A percentile compares a stretch with the other conserved stretches of the same genome.
These are phyloP conservation scores for Linnaemya tessellans DNA, from an alignment of 2,888 invertebrate species.

Conservation along the genomic window DNA sequence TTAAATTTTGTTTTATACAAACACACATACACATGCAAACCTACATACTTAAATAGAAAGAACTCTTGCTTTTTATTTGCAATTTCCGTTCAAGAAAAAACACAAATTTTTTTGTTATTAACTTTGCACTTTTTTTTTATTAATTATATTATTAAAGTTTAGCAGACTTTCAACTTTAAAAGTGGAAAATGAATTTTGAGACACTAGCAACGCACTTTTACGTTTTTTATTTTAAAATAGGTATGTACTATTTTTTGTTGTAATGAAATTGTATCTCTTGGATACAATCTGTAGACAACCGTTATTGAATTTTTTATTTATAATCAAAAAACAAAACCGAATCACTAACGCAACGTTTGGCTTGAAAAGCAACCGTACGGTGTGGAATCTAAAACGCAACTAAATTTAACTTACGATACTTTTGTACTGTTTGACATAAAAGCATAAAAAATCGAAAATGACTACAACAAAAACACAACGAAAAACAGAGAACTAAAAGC, in stretches of 20 bases:
- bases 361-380: slow-evolving; percentile 70
- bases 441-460: slow-evolving; percentile 9
- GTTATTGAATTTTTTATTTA: slow-evolving; percentile 10
- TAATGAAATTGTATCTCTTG: slow-evolving; percentile 55
- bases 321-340: neutral
- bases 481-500: slow-evolving; percentile 46
- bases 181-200: slow-evolving; percentile 2
- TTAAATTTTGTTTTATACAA: slow-evolving; percentile 38
- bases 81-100: slow-evolving; percentile 56
- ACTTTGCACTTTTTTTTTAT: slow-evolving; percentile 7
- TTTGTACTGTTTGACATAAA: slow-evolving; percentile 42
- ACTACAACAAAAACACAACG: neutral
- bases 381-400: slow-evolving; percentile 76
- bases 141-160: neutral
- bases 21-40: too few species aligned
- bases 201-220: slow-evolving; percentile 12
- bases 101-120: neutral
- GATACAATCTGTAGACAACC: slow-evolving; percentile 62
- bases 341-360: slow-evolving; percentile 52
- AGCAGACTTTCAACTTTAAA: neutral
- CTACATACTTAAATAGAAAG: slow-evolving; percentile 24
- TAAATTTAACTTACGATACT: slow-evolving; percentile 67
- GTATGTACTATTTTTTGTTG: slow-evolving; percentile 25
- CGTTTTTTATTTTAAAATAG: slow-evolving; percentile 24
- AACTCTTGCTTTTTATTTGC: slow-evolving; percentile 48